Conservation (phyloP, 2,113 vertebrate genomes). For the Scytalopus superciliaris region DNA sequence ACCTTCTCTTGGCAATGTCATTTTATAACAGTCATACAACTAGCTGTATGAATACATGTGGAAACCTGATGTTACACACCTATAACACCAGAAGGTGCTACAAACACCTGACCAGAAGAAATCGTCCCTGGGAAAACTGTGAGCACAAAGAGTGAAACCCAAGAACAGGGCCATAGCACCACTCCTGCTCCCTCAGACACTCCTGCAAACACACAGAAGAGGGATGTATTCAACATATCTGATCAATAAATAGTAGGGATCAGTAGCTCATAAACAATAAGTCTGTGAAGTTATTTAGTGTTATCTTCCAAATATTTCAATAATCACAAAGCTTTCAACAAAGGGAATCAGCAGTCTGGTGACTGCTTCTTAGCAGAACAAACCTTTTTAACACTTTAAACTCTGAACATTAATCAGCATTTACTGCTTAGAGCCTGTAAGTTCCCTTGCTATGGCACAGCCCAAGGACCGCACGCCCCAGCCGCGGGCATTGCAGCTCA, state of each 20-base stretch:
- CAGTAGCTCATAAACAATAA: not conserved
- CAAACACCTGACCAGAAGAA: fast-evolving
- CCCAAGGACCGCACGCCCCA: fast-evolving
- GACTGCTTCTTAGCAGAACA: not conserved
- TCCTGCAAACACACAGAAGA: not conserved
- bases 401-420: not conserved
- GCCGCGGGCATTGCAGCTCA: not conserved
- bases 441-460: not conserved
- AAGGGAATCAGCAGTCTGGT: not conserved
- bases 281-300: not conserved
- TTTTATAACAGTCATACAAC: fast-evolving
- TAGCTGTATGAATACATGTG: fast-evolving
- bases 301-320: not conserved
- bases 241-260: not conserved
- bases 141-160: fast-evolving
- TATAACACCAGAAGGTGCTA: not conserved
- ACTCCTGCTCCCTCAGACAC: not conserved
- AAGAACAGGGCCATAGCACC: fast-evolving
- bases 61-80: not conserved
- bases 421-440: not conserved
- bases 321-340: not conserved
- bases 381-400: not conserved
- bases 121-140: not conserved
- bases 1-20: fast-evolving
- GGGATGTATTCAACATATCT: not conserved